Base-by-base conservation (phyloP, 1,140 invertebrate genomes). In the Cecropterus lyciades region DNA sequence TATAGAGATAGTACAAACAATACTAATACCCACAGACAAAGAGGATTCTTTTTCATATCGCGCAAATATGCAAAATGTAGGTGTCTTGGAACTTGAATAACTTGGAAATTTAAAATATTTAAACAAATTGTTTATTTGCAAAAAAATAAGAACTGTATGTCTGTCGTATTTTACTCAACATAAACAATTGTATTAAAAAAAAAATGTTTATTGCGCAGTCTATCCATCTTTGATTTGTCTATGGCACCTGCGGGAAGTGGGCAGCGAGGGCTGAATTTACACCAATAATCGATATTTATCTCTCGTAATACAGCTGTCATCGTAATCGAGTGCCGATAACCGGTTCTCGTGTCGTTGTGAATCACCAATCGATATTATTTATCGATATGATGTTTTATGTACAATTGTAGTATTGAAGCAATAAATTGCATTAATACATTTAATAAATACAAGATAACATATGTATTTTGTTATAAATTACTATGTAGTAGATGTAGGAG, bases 221-320 rank as follows among this genome's bases (percentile, higher is more conserved):
- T 59, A 30, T 59, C 46, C 45, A 55, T 57, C 27, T 30, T 40
- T 62, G 43, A 55, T 57, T 62, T 62, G 33, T 71, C 65, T 71
- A 51, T 56, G 59, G 57, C 33, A 42, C 14, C 43, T 37, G 33
- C 40, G 52, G 71, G 66, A 65, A 72, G 65, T 76, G 72, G 65
- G 57, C 65, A 70, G 71, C 68, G 65, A 65, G 63, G 40, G 45
- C 59, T 43, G 67, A 65, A 68, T 72, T 69, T 76, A 80, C 67
- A 67, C 53, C 69, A 72, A 74, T 70, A 72, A 78, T 77, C 68
- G 73, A 82, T 79, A 75, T 69, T 70, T 67, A 78, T 79, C 73
- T 77, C 73, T 75, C 43, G 52, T 73, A 73, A 80, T 77, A 75
- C 72, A 80, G 77, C 72, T 75, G 73, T 80, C 73, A 70, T 68